These are phyloP conservation scores for Lophius americanus DNA, from an alignment of 2,797 vertebrate species.

Conservation along the genomic window DNA sequence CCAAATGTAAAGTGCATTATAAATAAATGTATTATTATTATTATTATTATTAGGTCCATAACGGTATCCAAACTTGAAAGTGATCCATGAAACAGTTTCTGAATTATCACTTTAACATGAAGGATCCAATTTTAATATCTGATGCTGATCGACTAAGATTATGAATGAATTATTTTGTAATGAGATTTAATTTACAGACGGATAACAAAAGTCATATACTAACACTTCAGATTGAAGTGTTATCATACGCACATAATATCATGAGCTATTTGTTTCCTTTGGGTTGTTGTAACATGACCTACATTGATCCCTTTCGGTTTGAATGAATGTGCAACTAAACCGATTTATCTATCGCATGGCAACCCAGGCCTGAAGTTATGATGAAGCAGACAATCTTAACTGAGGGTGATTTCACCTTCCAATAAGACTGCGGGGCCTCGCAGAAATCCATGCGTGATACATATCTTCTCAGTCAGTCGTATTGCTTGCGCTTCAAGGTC, in stretches of 20 bases:
- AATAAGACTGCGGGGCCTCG: constrained; percentile 39
- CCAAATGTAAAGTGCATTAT: too few relatives aligned
- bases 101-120: too few relatives aligned
- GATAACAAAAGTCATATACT: neutral
- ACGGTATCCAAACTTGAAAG: too few relatives aligned
- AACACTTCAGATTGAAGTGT: neutral
- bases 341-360: constrained; percentile 45
- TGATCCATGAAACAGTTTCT: too few relatives aligned
- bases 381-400: constrained; percentile 26
- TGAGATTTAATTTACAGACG: too few relatives aligned
- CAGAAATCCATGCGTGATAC: constrained; percentile 47
- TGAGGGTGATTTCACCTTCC: constrained; percentile 41
- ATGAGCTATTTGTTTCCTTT: neutral
- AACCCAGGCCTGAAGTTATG: constrained; percentile 52
- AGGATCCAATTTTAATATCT: too few relatives aligned
- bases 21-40: too few relatives aligned
- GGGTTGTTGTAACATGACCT: constrained; percentile 3
- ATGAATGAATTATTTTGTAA: too few relatives aligned
- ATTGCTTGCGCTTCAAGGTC: constrained; percentile 39
- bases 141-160: too few relatives aligned
- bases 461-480: constrained; percentile 21
- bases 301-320: constrained; percentile 37
- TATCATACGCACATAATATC: neutral
- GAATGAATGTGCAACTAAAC: constrained; percentile 30
- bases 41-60: too few relatives aligned